Conservation (phyloP, 2,888 invertebrate genomes). For the Nomada goodeniana region DNA sequence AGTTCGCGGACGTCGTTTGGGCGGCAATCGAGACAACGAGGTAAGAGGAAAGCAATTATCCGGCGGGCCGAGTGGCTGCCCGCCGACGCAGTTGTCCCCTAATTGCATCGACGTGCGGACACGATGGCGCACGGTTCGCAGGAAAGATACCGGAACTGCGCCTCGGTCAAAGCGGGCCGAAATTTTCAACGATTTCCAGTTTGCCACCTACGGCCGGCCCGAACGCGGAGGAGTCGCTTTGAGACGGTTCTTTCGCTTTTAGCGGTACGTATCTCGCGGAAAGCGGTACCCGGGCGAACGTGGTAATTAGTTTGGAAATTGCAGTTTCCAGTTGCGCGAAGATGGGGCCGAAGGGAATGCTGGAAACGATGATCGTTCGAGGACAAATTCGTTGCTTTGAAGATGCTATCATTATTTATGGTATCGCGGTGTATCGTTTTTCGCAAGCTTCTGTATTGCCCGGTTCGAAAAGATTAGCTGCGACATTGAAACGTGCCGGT, state of each 20-base stretch:
- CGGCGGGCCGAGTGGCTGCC: constrained; percentile 63
- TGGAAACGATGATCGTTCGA: not conserved
- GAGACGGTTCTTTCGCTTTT: not conserved
- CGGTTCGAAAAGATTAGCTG: no score
- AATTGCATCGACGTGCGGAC: constrained; percentile 73
- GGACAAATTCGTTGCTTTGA: no score
- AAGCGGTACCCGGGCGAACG: no score
- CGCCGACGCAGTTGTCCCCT: constrained; percentile 75
- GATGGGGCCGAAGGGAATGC: no score
- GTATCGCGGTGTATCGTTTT: no score
- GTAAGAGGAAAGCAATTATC: constrained; percentile 75
- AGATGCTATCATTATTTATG: no score
- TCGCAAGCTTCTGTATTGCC: no score
- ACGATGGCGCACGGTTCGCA: constrained; percentile 40
- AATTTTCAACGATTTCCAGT: constrained; percentile 41
- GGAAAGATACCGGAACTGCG: constrained; percentile 40
- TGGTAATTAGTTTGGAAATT: constrained; percentile 9
- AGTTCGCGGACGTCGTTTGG: constrained; percentile 66
- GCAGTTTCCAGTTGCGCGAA: not conserved
- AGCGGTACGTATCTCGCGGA: not conserved
- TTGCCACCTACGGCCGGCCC: not conserved
- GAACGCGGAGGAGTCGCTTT: not conserved
- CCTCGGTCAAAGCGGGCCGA: constrained; percentile 30
- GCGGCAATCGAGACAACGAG: constrained; percentile 72
- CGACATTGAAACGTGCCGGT: no score